phyloP scores from a whole-genome alignment of 2,888 invertebrate genomes.

The Dorcus hopei region DNA sequence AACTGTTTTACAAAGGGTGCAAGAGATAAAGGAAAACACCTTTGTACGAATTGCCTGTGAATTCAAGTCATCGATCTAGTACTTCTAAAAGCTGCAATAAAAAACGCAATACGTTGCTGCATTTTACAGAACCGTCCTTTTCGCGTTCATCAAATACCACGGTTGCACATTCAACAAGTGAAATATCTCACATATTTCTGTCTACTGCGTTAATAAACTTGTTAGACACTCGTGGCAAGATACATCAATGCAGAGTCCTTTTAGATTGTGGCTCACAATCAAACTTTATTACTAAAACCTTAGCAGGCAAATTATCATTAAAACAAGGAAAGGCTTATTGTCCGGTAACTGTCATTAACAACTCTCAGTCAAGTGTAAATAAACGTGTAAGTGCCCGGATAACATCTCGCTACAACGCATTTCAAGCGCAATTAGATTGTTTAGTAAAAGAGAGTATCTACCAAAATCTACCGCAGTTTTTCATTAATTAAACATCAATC shows the following conservation, averaged over 20 bases:
- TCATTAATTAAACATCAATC: too few relatives aligned
- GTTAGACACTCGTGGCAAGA: background rate
- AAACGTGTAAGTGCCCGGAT: background rate
- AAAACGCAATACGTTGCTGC: too few relatives aligned
- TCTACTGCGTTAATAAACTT: background rate
- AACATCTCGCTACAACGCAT: background rate
- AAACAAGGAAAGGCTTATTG: background rate
- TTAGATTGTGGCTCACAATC: background rate
- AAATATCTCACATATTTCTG: background rate
- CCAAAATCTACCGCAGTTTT: background rate
- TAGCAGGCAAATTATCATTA: background rate
- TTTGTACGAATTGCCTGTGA: too few relatives aligned
- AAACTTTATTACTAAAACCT: slow-evolving; percentile 2
- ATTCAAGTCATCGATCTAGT: too few relatives aligned
- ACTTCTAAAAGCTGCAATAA: too few relatives aligned
- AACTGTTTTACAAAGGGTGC: too few relatives aligned
- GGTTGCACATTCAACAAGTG: background rate
- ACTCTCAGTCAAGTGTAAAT: background rate
- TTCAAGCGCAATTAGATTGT: background rate
- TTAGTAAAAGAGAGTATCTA: background rate
- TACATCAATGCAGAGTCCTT: background rate
- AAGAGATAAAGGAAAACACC: too few relatives aligned
- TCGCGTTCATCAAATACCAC: background rate
- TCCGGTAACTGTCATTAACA: background rate
- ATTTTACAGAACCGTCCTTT: too few relatives aligned